Base-by-base conservation (phyloP, 2,888 invertebrate species). In the Orchesella flavescens region DNA sequence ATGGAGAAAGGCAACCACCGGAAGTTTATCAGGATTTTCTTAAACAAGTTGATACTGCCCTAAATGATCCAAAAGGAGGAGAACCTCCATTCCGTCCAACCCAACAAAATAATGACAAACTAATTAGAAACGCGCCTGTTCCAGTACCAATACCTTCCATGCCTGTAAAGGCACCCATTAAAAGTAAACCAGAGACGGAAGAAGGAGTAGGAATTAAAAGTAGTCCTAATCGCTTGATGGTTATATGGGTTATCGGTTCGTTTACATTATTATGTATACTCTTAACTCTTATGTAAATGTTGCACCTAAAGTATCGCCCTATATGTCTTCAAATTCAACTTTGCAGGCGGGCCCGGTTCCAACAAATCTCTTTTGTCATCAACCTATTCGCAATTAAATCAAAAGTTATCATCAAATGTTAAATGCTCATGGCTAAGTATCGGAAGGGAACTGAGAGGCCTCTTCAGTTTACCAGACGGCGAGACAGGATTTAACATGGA, bases 1-100 rank as follows among this genome's bases (percentile, higher is more conserved):
- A 96, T 89, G 96, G 96, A 9, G 96, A 96, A 90, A 92, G 96
- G 75, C 94, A 95, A 88, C 96, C 96, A 0, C 93, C 93, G 49
- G 96, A 96, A 89, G 96, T 96, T 12, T 96, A 96, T 91, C 93
- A 93, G 89, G 96, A 96, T 90, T 96, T 96, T 90, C 93, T 95
- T 73, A 92, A 93, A 12, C 94, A 95, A 1, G 93, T 96, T 10
- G 93, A 95, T 87, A 93, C 94, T 89, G 94, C 95, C 89, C 91
- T 96, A 21, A 94, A 79, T 15, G 85, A 86, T 59, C 80, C 83
- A 1, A 86, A 87, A 77, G 75, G 68, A 10, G 68, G 69, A 0
- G 92, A 93, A 81, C 92, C 93, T 89, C 90, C 91, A 1, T 84
- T 71, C 92, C 92, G 84, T 93, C 89, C 93, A 93, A 87, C 92